Base-by-base conservation (phyloP, 2,797 vertebrate genomes). In the Arremon brunneinucha region DNA sequence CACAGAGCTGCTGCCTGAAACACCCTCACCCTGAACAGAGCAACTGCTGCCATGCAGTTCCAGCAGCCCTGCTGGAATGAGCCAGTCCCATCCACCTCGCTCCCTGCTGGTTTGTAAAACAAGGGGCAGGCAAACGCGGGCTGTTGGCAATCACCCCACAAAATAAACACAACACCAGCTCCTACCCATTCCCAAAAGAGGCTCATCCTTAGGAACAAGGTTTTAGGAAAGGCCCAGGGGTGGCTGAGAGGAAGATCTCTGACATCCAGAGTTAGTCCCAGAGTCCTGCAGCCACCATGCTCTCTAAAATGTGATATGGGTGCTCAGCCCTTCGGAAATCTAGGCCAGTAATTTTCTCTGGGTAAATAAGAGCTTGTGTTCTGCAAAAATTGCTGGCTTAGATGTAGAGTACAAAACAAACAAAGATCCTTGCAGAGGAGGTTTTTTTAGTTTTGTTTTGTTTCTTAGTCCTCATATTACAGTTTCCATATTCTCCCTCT, bases 341-440 rank as follows among this genome's bases (percentile, higher is more conserved):
- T 92, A 96, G 89, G 92, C 79, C 94, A 84, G 93, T 93, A 97
- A 96, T 95, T 94, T 96, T 94, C 96, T 95, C 95, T 64, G 89
- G 50, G 82, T 94, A 96, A 95, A 93, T 94, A 95, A 82, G 89
- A 90, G 95, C 77, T 84, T 96, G 77, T 81, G 90, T 79, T 90
- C 86, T 91, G 74, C 94, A 96, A 65, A 96, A 96, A 96, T 93
- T 95, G 85, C 94, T 94, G 93, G 91, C 93, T 95, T 95, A 89
- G 90, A 95, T 90, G 72, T 67, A 91, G 50, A 94, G 77, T 70
- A 87, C 69, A 94, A 95, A 94, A 93, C 83, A 94, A 94, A 90
- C 78, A 94, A 93, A 94, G 91, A 86, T 95, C 83, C 72, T 86
- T 81, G 87, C 70, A 67, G 79, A 86, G 71, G 79, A 92, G 90